Conservation (phyloP, 1,140 invertebrate species). For the Formica exsecta region DNA sequence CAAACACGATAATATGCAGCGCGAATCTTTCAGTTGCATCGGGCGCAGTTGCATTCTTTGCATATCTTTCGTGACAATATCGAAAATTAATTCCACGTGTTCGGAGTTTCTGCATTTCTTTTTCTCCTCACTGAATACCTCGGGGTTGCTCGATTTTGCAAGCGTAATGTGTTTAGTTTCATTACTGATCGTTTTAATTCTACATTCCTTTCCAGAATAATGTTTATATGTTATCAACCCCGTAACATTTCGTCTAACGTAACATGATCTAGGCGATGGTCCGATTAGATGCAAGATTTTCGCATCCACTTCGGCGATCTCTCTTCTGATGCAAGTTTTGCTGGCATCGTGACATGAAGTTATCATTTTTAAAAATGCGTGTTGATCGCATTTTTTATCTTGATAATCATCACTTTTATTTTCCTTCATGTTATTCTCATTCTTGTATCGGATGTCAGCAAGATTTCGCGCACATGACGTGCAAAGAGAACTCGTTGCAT, state of each 20-base stretch:
- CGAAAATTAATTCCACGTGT: conserved; percentile 65
- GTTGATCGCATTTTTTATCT: not conserved
- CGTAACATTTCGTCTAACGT: conserved; percentile 68
- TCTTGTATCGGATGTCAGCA: not conserved
- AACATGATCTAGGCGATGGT: conserved; percentile 66
- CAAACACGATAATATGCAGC: conserved; percentile 78
- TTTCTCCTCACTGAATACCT: not conserved
- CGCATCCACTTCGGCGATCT: conserved; percentile 24
- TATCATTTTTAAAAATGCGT: conserved; percentile 3
- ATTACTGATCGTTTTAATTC: not conserved
- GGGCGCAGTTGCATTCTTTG: conserved; percentile 76
- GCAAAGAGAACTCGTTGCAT: not conserved
- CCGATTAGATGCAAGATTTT: conserved; percentile 63
- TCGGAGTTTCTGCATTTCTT: conserved; percentile 29
- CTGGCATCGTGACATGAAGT: not conserved
- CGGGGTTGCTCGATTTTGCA: not conserved
- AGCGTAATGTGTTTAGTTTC: not conserved
- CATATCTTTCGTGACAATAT: conserved; percentile 79
- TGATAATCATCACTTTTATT: not conserved
- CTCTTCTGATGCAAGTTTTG: not conserved
- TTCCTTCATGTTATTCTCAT: not conserved
- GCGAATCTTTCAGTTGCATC: conserved; percentile 75
- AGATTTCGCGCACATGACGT: conserved; percentile 20
- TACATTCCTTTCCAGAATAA: conserved; percentile 45
- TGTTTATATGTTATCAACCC: conserved; percentile 54